These are phyloP conservation scores for Python bivittatus DNA, from an alignment of 2,113 vertebrate species.

Conservation along the genomic window DNA sequence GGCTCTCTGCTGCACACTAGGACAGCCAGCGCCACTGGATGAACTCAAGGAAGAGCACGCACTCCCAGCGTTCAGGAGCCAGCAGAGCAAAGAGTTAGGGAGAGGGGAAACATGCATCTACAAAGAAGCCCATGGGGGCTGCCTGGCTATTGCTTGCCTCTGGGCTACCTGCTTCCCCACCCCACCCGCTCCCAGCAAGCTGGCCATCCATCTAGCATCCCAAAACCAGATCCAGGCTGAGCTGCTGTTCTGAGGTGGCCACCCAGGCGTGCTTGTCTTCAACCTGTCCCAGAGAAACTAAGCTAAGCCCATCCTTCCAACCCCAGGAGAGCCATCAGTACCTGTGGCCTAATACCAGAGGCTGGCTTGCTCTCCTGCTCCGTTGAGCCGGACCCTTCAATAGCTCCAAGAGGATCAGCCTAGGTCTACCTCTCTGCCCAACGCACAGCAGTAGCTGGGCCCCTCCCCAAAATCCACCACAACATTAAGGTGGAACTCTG, in stretches of 20 bases:
- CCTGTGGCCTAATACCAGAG: neutral
- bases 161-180: neutral
- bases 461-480: neutral
- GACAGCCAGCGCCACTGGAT: neutral
- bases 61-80: conserved; percentile 25
- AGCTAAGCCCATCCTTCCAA: neutral
- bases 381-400: neutral
- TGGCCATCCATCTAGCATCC: neutral
- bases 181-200: neutral
- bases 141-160: neutral
- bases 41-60: neutral
- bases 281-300: neutral
- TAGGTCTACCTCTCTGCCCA: neutral
- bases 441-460: neutral
- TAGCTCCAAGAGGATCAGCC: neutral
- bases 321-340: neutral
- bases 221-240: neutral
- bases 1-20: neutral
- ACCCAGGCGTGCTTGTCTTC: too few species aligned
- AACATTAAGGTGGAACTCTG: neutral
- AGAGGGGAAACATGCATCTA: neutral
- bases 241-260: neutral
- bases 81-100: conserved; percentile 24
- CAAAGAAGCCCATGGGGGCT: neutral
- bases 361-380: neutral